A percentile compares a stretch with the other conserved stretches of the same genome.
Conservation (phyloP, 2,113 vertebrate genomes). For the Corythaeola cristata region DNA sequence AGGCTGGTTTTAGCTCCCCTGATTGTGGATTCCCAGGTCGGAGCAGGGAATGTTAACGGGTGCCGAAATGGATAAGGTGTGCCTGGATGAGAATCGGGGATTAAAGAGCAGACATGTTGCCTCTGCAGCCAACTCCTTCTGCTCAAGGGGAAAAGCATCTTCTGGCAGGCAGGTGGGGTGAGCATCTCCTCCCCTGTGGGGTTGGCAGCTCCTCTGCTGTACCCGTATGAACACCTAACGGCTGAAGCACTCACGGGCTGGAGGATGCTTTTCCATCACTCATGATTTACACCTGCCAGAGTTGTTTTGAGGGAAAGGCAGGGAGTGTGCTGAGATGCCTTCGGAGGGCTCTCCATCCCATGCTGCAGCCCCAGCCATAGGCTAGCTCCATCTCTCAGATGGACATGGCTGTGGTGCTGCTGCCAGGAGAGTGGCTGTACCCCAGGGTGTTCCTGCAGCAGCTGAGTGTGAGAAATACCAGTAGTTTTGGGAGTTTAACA, state of each 20-base stretch:
- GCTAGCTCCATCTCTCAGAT: not conserved
- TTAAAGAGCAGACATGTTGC: not conserved
- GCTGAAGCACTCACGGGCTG: not conserved
- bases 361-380: fast-evolving
- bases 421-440: not conserved
- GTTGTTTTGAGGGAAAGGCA: not conserved
- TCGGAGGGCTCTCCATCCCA: not conserved
- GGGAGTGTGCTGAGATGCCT: not conserved
- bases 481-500: not conserved
- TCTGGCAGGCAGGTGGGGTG: not conserved
- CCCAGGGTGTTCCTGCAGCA: not conserved
- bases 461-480: not conserved
- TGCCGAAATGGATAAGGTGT: not conserved
- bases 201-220: not conserved
- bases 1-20: not conserved
- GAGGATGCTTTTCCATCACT: not conserved
- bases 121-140: not conserved
- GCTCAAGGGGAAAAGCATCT: fast-evolving
- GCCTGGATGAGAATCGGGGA: not conserved
- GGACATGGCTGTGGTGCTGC: fast-evolving
- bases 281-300: not conserved
- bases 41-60: fast-evolving
- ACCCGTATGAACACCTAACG: not conserved
- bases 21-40: fast-evolving
- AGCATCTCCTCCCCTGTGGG: fast-evolving